Evolutionary conservation across 2,113 vertebrate genomes (phyloP).

Genomic region (Sebastes fasciatus): DNA sequence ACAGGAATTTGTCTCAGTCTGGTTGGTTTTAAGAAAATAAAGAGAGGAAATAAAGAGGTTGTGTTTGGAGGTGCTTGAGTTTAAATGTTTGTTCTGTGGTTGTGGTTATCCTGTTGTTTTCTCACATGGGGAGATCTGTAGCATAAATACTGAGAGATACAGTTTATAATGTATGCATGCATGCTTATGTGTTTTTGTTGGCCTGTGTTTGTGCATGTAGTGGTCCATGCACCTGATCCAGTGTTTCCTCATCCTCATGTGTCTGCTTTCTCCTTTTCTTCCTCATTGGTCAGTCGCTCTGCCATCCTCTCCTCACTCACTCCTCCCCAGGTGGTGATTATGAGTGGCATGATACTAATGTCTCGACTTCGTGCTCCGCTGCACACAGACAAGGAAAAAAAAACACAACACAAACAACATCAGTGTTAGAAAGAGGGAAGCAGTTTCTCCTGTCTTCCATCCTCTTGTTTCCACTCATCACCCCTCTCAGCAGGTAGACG

Average conservation of each 20-base stretch:
- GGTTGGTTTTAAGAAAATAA: conserved; percentile 62
- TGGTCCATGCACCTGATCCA: neutral
- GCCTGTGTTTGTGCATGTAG: neutral
- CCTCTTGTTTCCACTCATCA: conserved; percentile 6
- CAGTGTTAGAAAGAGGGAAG: conserved; percentile 1
- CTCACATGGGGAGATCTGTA: conserved; percentile 3
- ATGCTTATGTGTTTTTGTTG: neutral
- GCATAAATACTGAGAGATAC: conserved; percentile 10
- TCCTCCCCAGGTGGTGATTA: conserved; percentile 34
- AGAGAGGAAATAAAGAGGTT: conserved; percentile 49
- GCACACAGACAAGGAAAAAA: conserved; percentile 22
- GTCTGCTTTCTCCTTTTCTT: neutral
- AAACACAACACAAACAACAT: neutral
- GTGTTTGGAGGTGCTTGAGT: conserved; percentile 33
- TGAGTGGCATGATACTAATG: conserved; percentile 38
- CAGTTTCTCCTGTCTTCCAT: conserved; percentile 13
- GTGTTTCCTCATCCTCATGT: neutral
- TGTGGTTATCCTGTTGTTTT: conserved; percentile 17
- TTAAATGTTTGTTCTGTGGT: conserved; percentile 25
- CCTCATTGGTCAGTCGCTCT: conserved; percentile 14
- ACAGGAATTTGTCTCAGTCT: conserved; percentile 65
- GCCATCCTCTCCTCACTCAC: conserved; percentile 9
- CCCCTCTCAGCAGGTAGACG: conserved; percentile 51
- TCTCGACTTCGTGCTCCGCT: conserved; percentile 49
- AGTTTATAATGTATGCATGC: neutral